A percentile compares a stretch with the other conserved stretches of the same genome.
Conservation (phyloP, 1,140 invertebrate genomes). For the Agraylea sexmaculata region DNA sequence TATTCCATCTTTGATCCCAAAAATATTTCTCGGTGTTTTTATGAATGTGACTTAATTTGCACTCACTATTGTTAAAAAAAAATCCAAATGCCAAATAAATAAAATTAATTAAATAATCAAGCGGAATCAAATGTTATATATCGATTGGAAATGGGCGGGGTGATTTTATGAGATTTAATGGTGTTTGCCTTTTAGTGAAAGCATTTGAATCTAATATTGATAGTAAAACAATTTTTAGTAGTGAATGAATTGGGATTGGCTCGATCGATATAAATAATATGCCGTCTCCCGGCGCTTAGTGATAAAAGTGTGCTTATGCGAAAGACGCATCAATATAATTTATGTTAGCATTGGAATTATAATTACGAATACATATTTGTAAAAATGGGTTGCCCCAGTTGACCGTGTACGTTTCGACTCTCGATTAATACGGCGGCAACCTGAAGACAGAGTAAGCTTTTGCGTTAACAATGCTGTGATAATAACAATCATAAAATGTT, state of each 20-base stretch:
- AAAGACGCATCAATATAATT: slow-evolving; percentile 12
- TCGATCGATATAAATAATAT: slow-evolving; percentile 4
- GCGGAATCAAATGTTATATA: not conserved
- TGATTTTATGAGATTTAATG: too few relatives aligned
- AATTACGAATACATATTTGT: slow-evolving; percentile 4
- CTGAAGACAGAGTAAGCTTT: slow-evolving; percentile 3
- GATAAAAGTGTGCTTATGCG: slow-evolving; percentile 19
- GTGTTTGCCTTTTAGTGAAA: too few relatives aligned
- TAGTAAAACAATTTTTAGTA: slow-evolving; percentile 7
- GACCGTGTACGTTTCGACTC: slow-evolving; percentile 3
- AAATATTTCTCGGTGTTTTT: too few relatives aligned
- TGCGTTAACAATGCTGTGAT: slow-evolving; percentile 16
- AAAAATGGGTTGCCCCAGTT: slow-evolving; percentile 3
- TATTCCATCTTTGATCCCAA: too few relatives aligned
- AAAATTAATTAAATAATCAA: not conserved
- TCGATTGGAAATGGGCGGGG: not conserved
- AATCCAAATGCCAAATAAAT: too few relatives aligned
- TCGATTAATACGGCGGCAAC: not conserved
- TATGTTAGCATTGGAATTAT: not conserved
- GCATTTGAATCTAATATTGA: slow-evolving; percentile 6
- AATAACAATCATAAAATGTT: slow-evolving; percentile 17
- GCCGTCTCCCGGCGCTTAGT: slow-evolving; percentile 11
- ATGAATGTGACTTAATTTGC: too few relatives aligned
- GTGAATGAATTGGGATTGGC: not conserved
- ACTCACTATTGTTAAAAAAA: too few relatives aligned